Evolutionary conservation across 2,888 invertebrate species (phyloP).

Genomic region (Drosophila paracracens): DNA sequence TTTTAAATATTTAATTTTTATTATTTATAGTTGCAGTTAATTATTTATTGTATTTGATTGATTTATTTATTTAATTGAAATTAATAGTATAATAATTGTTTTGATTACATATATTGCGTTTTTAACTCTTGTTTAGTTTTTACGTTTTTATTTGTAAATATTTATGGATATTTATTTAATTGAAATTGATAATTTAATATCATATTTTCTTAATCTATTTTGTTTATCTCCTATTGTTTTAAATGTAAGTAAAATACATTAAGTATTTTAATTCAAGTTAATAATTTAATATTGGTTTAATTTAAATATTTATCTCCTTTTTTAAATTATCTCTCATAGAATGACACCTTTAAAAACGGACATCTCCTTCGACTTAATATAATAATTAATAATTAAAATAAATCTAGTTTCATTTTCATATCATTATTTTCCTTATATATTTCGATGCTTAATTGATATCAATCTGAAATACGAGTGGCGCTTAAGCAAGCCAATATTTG

Average conservation of each 20-base stretch:
- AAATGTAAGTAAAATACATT: no score
- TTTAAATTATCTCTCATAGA: no score
- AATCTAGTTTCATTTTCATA: no score
- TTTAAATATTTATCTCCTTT: neutral
- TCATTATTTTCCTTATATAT: neutral
- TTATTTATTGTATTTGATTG: neutral
- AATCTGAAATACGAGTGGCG: conserved; percentile 27
- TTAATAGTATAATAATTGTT: neutral
- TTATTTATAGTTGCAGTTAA: neutral
- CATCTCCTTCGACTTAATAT: no score
- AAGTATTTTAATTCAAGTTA: no score
- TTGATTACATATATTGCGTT: no score
- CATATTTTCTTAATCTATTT: neutral
- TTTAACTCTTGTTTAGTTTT: no score
- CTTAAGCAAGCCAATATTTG: conserved; percentile 16
- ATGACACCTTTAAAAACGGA: no score
- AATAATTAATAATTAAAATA: no score
- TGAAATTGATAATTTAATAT: no score
- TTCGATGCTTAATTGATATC: conserved; percentile 2
- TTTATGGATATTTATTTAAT: no score
- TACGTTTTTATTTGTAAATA: no score
- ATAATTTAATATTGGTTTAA: neutral
- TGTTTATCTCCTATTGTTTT: neutral
- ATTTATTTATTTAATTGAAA: neutral
- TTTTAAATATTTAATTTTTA: neutral